These are phyloP conservation scores for Epinotia demarniana DNA, from an alignment of 2,888 invertebrate species.

Conservation along the genomic window DNA sequence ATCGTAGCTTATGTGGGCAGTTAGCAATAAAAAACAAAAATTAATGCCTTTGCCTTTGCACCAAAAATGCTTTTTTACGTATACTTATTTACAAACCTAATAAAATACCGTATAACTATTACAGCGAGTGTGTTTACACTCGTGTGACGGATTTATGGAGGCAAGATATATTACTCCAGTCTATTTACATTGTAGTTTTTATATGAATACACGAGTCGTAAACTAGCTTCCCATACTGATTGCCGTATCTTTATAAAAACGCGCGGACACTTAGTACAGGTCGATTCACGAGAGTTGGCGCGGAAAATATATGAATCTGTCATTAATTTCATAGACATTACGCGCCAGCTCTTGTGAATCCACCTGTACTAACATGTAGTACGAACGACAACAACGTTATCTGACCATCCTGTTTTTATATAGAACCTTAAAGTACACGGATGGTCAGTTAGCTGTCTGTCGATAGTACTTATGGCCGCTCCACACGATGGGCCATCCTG, in stretches of 20 bases:
- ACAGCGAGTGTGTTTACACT: slow-evolving; percentile 4
- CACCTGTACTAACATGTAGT: neutral
- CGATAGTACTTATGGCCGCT: neutral
- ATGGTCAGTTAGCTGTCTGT: no score
- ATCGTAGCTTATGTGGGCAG: no score
- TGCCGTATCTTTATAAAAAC: neutral
- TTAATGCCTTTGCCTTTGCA: no score
- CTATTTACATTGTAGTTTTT: neutral
- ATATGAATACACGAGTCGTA: slow-evolving; percentile 4
- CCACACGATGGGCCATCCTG: no score
- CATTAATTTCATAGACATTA: no score
- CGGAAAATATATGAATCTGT: no score
- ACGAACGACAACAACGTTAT: neutral
- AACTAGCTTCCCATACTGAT: neutral
- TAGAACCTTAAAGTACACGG: no score
- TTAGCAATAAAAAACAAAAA: no score
- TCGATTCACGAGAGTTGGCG: no score
- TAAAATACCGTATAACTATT: neutral
- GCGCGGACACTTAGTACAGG: neutral
- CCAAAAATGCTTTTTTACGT: neutral
- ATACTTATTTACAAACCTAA: neutral
- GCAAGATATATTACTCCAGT: neutral
- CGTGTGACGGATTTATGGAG: neutral
- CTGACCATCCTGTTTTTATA: no score
- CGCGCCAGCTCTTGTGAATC: no score